Evolutionary conservation across 2,797 vertebrate genomes (phyloP), one percentile per base, ranked within the genome.

Genomic region (Spatula clypeata): DNA sequence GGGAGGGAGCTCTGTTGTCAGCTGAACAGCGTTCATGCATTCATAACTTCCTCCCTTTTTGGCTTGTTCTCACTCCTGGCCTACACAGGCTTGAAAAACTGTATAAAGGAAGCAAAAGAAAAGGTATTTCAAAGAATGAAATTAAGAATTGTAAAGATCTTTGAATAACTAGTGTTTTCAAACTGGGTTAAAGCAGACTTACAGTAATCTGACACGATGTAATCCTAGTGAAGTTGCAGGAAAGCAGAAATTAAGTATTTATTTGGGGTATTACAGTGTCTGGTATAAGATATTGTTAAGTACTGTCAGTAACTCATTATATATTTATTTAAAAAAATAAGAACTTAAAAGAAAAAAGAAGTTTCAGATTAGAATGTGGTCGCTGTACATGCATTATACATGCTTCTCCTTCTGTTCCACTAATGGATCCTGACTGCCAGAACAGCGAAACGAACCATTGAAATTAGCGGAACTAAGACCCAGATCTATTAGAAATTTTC

Each of bases 101-200:
- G 32, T 51, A 55, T 80, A 90, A 92, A 93, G 61, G 32, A 80
- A 82, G 81, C 32, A 20, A 85, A 97, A 95, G 77, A 94, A 96
- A 97, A 95, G 94, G 71, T 94, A 94, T 95, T 95, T 96, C 66
- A 93, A 94, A 81, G 95, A 96, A 83, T 62, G 71, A 97, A 96
- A 94, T 96, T 76, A 96, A 87, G 95, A 91, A 94, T 93, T 96
- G 93, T 96, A 95, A 97, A 86, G 95, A 91, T 92, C 86, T 97
- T 94, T 96, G 95, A 97, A 95, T 96, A 96, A 97, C 97, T 93
- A 94, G 95, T 97, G 94, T 97, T 97, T 96, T 97, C 96, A 97
- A 97, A 97, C 92, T 97, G 96, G 97, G 97, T 97, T 97, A 97
- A 97, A 97, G 95, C 91, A 95, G 97, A 96, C 95, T 97, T 97